phyloP scores from a whole-genome alignment of 2,888 invertebrate species.

The Bombylius discolor region DNA sequence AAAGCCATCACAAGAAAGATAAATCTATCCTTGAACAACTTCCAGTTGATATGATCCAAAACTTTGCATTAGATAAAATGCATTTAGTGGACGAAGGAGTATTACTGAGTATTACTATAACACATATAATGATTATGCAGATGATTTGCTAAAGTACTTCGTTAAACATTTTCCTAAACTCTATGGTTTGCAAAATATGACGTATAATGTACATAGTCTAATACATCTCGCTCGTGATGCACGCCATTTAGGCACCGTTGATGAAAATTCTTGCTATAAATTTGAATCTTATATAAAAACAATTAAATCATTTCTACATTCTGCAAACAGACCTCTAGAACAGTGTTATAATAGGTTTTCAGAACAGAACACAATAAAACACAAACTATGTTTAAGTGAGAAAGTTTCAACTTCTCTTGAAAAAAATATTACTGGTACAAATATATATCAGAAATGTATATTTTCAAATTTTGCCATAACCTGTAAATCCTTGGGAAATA shows the following conservation, averaged over 20 bases:
- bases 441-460: background rate
- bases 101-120: too few species aligned
- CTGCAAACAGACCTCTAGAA: background rate
- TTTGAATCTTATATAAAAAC: background rate
- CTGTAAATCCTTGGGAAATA: background rate
- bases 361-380: background rate
- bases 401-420: background rate
- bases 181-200: background rate
- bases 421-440: background rate
- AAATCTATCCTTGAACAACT: too few species aligned
- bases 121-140: too few species aligned
- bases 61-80: too few species aligned
- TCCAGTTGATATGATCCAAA: too few species aligned
- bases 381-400: background rate
- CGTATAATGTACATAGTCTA: background rate
- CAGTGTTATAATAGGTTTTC: background rate
- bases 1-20: too few species aligned
- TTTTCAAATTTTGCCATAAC: background rate
- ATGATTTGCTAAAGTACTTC: background rate
- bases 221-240: background rate
- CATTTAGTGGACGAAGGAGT: too few species aligned
- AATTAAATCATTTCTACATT: background rate
- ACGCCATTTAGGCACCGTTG: background rate
- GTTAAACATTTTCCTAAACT: background rate
- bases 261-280: background rate